A percentile compares a stretch with the other conserved stretches of the same genome.
Evolutionary conservation across 1,140 invertebrate genomes (phyloP).

Genomic region (Mylabris phalerata): DNA sequence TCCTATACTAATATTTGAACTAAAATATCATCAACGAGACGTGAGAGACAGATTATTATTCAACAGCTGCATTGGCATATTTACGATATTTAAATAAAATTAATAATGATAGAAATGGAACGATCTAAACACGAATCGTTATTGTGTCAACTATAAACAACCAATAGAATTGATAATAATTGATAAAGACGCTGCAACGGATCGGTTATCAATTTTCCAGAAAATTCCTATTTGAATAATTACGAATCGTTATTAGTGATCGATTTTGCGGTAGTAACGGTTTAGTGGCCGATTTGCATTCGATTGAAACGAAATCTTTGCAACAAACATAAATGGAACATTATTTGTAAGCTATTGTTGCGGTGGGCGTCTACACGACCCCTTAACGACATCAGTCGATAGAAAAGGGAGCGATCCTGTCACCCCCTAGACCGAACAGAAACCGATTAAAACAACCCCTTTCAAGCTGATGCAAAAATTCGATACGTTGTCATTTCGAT

Average conservation of each 20-base stretch:
- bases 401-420: constrained; percentile 21
- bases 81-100: constrained; percentile 21
- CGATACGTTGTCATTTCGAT: constrained; percentile 32
- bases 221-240: no score
- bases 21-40: constrained; percentile 18
- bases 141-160: constrained; percentile 6
- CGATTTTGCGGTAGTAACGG: no score
- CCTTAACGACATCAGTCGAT: constrained; percentile 25
- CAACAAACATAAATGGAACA: not conserved
- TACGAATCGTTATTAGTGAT: no score
- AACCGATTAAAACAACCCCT: constrained; percentile 35
- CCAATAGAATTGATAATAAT: not conserved
- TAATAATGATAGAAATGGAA: constrained; percentile 8
- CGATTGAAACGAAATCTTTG: no score
- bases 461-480: constrained; percentile 26
- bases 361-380: constrained; percentile 26
- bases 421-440: constrained; percentile 24
- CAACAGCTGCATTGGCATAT: constrained; percentile 22
- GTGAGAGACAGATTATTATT: constrained; percentile 6
- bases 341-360: constrained; percentile 26
- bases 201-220: constrained; percentile 1
- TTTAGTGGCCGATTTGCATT: no score
- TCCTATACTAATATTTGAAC: constrained; percentile 24
- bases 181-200: constrained; percentile 7
- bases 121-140: constrained; percentile 6